Evolutionary conservation across 2,797 vertebrate species (phyloP).

Genomic region (Setipinna tenuifilis): DNA sequence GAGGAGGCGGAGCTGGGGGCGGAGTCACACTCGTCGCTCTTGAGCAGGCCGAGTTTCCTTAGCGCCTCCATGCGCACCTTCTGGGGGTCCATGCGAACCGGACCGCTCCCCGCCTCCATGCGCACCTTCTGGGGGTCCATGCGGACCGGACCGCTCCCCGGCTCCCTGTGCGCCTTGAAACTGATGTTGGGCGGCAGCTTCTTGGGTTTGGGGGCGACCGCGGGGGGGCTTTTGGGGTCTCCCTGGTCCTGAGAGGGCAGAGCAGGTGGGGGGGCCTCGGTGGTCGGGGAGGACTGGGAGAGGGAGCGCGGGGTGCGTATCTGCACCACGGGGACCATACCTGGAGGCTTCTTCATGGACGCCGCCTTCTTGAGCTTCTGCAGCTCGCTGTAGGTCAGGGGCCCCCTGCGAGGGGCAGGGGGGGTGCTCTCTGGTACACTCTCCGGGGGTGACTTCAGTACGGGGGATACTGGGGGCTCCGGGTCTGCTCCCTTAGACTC

Average conservation of each 20-base stretch:
- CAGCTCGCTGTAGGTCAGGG: slow-evolving; percentile 44
- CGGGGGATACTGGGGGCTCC: background rate
- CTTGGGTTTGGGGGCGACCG: slow-evolving; percentile 85
- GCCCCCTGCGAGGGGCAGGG: background rate
- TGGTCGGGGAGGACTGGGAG: background rate
- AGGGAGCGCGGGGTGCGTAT: slow-evolving; percentile 33
- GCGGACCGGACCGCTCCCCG: slow-evolving; percentile 40
- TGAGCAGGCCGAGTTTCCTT: slow-evolving; percentile 87
- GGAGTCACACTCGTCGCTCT: slow-evolving; percentile 65
- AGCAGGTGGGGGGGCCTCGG: slow-evolving; percentile 8
- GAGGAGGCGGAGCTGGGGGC: slow-evolving; percentile 48
- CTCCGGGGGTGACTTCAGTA: background rate
- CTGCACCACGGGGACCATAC: slow-evolving; percentile 23
- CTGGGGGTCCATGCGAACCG: slow-evolving; percentile 61
- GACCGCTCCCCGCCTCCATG: slow-evolving; percentile 79
- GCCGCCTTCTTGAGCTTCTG: slow-evolving; percentile 59
- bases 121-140: slow-evolving; percentile 73
- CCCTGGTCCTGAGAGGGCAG: slow-evolving; percentile 44
- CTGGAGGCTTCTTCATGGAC: slow-evolving; percentile 48
- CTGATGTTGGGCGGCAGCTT: slow-evolving; percentile 88
- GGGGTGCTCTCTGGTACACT: background rate
- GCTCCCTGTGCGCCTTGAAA: slow-evolving; percentile 75
- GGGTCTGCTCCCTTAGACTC: background rate
- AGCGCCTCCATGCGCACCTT: slow-evolving; percentile 83
- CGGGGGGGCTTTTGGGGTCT: slow-evolving; percentile 77